A percentile compares a stretch with the other conserved stretches of the same genome.
Conservation (phyloP, 2,113 vertebrate genomes). For the Tonatia bakeri region DNA sequence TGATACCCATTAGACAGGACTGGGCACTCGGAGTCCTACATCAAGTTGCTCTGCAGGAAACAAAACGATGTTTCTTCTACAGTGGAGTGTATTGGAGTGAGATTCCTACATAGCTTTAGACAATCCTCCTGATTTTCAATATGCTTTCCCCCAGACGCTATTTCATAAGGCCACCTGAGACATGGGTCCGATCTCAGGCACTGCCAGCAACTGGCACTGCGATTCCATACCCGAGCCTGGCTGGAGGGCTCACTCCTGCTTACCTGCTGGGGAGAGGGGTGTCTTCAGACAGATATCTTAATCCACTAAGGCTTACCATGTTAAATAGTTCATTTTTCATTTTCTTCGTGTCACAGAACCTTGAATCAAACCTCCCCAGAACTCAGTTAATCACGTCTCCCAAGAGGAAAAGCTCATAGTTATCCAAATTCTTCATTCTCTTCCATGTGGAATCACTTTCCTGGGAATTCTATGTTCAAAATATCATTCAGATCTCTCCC, state of each 20-base stretch:
- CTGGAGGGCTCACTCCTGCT: background rate
- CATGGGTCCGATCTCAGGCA: background rate
- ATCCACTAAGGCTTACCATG: background rate
- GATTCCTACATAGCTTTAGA: background rate
- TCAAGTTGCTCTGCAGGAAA: background rate
- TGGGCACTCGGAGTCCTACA: too few relatives aligned
- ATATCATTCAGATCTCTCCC: background rate
- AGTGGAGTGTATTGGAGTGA: background rate
- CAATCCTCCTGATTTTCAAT: background rate
- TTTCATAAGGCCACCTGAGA: background rate
- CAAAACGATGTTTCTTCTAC: background rate
- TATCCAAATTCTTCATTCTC: background rate
- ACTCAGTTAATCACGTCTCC: background rate
- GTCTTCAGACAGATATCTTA: background rate
- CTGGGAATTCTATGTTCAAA: background rate
- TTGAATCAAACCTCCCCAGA: background rate
- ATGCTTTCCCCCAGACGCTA: background rate
- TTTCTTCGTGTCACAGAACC: background rate
- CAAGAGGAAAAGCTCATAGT: background rate
- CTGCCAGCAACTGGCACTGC: background rate
- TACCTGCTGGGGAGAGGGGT: accelerated
- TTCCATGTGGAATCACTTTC: background rate
- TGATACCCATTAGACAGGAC: background rate
- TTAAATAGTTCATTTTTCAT: background rate
- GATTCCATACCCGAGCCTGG: too few relatives aligned